Conservation (phyloP, 2,797 vertebrate genomes). For the Ceryle rudis region DNA sequence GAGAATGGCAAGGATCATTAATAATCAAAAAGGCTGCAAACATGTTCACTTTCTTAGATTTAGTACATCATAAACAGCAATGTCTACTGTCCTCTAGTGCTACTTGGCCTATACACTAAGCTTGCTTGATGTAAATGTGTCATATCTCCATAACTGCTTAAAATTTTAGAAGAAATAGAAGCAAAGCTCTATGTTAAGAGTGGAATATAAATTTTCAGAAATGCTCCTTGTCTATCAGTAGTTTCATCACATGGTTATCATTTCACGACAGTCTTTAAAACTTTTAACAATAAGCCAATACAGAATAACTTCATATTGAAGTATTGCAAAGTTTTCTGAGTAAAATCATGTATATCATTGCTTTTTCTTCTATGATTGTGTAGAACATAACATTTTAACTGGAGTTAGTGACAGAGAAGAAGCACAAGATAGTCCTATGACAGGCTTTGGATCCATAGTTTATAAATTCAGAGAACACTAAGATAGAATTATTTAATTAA, state of each 20-base stretch:
- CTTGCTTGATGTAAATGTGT: background rate
- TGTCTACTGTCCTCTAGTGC: background rate
- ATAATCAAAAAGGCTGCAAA: constrained; percentile 13
- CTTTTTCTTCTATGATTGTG: background rate
- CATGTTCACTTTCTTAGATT: background rate
- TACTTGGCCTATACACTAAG: background rate
- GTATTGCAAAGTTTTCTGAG: background rate
- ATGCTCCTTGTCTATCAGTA: background rate
- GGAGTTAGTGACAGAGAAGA: background rate
- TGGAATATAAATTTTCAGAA: background rate
- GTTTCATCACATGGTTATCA: background rate
- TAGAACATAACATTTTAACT: background rate
- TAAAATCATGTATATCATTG: background rate
- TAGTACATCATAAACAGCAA: background rate
- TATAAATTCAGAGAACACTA: background rate
- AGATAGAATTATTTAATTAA: background rate
- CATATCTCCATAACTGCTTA: background rate
- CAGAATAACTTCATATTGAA: background rate
- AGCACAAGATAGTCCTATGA: background rate
- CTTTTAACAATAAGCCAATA: background rate
- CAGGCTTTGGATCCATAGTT: background rate
- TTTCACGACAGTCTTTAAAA: background rate
- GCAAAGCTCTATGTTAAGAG: background rate
- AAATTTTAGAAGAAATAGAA: background rate
- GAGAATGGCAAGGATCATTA: background rate